Percentiles rank a stretch among this genome's conserved stretches.
These are phyloP conservation scores for Adela reaumurella DNA, from an alignment of 2,888 invertebrate species.

Conservation along the genomic window DNA sequence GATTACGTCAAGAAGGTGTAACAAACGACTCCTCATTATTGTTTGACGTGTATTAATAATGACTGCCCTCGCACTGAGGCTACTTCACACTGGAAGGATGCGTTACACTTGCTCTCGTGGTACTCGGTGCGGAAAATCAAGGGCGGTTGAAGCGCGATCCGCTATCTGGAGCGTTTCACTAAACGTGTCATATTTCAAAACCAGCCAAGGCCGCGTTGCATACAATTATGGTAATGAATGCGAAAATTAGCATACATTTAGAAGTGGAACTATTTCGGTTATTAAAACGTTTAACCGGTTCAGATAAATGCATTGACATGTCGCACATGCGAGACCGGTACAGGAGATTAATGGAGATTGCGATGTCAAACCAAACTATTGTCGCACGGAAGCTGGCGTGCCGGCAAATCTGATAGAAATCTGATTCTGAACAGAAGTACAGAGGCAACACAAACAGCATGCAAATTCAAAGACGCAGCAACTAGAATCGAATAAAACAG, in stretches of 20 bases:
- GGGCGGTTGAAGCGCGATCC: background rate
- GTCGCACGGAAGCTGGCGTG: no score
- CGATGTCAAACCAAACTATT: no score
- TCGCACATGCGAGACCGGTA: no score
- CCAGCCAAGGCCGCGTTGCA: background rate
- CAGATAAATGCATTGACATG: background rate
- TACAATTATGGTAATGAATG: background rate
- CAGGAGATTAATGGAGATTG: no score
- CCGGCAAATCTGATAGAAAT: no score
- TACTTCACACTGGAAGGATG: background rate
- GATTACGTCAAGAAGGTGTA: background rate
- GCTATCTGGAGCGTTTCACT: background rate
- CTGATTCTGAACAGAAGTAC: no score
- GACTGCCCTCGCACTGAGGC: background rate
- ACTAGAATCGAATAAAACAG: constrained; percentile 19
- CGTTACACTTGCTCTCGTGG: background rate
- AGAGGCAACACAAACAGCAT: background rate
- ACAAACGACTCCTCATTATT: background rate
- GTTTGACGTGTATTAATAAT: background rate
- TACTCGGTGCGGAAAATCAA: background rate
- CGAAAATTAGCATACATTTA: background rate
- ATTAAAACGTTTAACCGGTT: background rate
- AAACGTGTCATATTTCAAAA: background rate
- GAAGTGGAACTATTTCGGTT: background rate
- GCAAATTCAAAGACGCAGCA: background rate